Conservation (phyloP, 2,113 vertebrate genomes). For the Parus major region DNA sequence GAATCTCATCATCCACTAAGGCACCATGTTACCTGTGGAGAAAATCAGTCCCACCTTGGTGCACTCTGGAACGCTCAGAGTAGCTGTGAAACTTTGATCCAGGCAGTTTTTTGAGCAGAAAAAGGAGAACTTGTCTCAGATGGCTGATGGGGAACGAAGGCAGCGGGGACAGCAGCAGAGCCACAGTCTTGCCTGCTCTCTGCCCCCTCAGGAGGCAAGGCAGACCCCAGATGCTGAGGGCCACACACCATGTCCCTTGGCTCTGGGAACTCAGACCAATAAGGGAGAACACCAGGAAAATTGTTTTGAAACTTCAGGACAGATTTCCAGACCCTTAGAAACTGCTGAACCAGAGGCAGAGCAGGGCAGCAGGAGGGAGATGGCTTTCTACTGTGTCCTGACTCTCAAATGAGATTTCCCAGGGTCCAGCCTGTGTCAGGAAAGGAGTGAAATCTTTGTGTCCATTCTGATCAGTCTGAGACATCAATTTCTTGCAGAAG, state of each 20-base stretch:
- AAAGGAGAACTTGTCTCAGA: background rate
- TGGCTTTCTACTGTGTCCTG: background rate
- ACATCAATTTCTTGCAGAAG: background rate
- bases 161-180: background rate
- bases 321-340: background rate
- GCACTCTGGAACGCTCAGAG: background rate
- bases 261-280: background rate
- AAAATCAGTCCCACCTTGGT: background rate
- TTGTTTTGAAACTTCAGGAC: background rate
- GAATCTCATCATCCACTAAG: background rate
- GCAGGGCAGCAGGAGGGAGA: background rate
- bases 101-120: background rate
- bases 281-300: background rate
- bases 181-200: background rate
- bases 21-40: background rate
- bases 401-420: background rate
- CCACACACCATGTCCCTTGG: accelerated
- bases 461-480: background rate
- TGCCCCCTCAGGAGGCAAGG: background rate
- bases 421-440: background rate
- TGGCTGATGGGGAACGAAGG: background rate
- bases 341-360: background rate
- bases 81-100: background rate
- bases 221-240: background rate
- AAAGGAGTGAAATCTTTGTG: background rate